Percentiles rank a stretch among this genome's conserved stretches.
Conservation (phyloP, 2,113 vertebrate species). For the Callipepla squamata region DNA sequence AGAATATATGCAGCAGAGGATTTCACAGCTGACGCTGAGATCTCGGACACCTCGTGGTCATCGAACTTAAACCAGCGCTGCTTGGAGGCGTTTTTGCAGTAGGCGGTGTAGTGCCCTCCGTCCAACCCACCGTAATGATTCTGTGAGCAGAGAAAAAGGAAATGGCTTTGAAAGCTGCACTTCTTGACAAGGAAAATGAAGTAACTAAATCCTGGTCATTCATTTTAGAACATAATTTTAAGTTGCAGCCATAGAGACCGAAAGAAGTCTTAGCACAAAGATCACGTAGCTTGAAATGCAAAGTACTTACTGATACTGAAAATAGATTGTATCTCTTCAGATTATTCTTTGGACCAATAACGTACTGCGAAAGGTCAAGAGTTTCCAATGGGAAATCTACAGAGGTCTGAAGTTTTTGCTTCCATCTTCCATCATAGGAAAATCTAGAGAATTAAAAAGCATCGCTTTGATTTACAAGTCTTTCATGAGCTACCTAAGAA, state of each 20-base stretch:
- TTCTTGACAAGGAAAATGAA: neutral
- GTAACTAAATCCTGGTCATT: neutral
- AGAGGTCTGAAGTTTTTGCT: constrained; percentile 94
- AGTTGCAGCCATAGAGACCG: neutral
- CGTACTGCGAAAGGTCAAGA: constrained; percentile 92
- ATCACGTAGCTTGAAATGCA: neutral
- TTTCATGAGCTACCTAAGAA: neutral
- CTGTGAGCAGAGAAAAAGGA: constrained; percentile 67
- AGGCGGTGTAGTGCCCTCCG: constrained; percentile 97
- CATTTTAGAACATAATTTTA: neutral
- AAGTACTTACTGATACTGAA: constrained; percentile 91
- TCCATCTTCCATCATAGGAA: constrained; percentile 97
- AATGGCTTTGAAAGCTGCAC: neutral
- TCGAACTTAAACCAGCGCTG: constrained; percentile 98
- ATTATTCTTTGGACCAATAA: constrained; percentile 91
- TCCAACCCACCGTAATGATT: constrained; percentile 97
- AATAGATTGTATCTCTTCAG: constrained; percentile 93
- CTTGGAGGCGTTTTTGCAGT: constrained; percentile 89
- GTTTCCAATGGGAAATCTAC: constrained; percentile 94
- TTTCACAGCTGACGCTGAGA: constrained; percentile 90
- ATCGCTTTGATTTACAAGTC: neutral
- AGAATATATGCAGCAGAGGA: constrained; percentile 97
- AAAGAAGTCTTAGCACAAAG: neutral
- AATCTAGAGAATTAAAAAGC: constrained; percentile 81
- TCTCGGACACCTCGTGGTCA: constrained; percentile 94